Base-by-base conservation (phyloP, 2,888 invertebrate genomes). In the Epinotia ramella region DNA sequence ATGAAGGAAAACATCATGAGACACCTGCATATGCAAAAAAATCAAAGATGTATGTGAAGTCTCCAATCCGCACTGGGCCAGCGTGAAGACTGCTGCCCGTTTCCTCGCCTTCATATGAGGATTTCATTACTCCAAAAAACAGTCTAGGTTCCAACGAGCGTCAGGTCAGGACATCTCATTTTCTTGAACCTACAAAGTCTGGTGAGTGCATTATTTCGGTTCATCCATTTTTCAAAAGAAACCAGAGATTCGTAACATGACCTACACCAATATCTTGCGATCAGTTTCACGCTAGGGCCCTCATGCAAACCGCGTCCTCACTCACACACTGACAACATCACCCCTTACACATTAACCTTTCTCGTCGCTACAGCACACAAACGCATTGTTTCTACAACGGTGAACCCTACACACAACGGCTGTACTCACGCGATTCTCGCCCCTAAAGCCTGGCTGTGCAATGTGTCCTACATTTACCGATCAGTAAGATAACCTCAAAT, bases 401-500 rank as follows among this genome's bases (percentile, higher is more conserved):
- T 81, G 81, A 83, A 82, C 83, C 79, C 77, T 78, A 79, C 90
- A 91, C 90, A 92, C 88, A 77, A 77, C 77, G 78, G 68, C 80
- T 69, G 78, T 74, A 77, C 67, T 53, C 84, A 83, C 80, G 87
- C 89, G 81, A 94, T 84, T 88, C 78, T 91, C 84, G 84, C 87
- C 92, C 87, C 85, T 92, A 91, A 71, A 57, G 81, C 80, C 79
- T 85, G 85, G 83, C 82, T 85, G 86, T 84, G 86, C 88, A 88
- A 87, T 86, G 88, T 89, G 91, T 85, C 92, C 91, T 91, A 91
- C 92, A 90, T 92, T 90, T 86, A 87, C 88, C 88, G 88, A 89
- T 90, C 88, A 86, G 85, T 81, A 86, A 89, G 87, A 89, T 94
- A 94, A 94, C 94, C 94, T 94, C 88, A 92, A 94, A 94, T 89